Conservation (phyloP, 2,113 vertebrate species). For the Tetrax tetrax region DNA sequence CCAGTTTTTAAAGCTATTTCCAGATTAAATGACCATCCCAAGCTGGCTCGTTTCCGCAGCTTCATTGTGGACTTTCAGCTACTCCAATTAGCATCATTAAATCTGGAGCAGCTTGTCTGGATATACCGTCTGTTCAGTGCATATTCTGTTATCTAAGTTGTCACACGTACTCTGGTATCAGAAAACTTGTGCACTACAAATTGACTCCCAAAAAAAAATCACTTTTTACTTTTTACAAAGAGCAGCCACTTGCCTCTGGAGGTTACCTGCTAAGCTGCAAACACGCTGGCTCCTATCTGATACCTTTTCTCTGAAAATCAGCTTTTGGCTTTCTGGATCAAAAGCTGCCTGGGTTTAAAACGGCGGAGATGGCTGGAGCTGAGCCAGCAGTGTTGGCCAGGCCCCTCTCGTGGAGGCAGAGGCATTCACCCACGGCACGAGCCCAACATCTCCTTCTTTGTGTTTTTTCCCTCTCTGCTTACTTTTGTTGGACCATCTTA, state of each 20-base stretch:
- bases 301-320: neutral
- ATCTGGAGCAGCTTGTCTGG: neutral
- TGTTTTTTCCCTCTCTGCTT: accelerated
- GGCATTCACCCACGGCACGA: neutral
- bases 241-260: neutral
- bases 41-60: neutral
- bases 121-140: neutral
- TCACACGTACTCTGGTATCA: neutral
- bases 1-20: constrained; percentile 12
- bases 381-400: neutral
- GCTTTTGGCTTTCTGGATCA: neutral
- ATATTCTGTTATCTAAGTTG: neutral
- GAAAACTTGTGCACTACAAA: neutral
- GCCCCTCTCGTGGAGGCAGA: accelerated
- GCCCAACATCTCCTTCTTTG: neutral
- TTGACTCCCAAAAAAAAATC: neutral
- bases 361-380: neutral
- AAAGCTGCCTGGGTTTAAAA: neutral
- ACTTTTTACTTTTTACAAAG: neutral
- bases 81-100: neutral
- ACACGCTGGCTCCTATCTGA: neutral
- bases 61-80: neutral
- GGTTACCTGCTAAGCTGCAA: neutral
- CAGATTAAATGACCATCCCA: neutral
- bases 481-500: neutral